A percentile compares a stretch with the other conserved stretches of the same genome.
Evolutionary conservation across 2,797 vertebrate genomes (phyloP).

Genomic region (Esox masquinongy): DNA sequence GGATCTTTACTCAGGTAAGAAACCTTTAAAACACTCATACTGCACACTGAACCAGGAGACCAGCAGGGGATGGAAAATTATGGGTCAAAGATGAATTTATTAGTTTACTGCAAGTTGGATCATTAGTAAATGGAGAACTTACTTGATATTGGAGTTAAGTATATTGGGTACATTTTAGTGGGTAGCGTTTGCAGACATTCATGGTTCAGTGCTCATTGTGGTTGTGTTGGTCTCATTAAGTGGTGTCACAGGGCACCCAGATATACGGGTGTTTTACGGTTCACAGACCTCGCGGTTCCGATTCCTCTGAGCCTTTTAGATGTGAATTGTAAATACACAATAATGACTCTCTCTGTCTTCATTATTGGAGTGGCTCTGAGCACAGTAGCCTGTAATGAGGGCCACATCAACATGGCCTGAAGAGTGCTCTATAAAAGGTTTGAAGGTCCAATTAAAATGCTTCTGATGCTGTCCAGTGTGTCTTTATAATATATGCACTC

Average conservation of each 20-base stretch:
- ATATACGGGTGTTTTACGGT: not conserved
- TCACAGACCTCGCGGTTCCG: conserved; percentile 23
- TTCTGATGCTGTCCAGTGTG: not conserved
- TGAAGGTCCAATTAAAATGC: not conserved
- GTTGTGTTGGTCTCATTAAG: conserved; percentile 15
- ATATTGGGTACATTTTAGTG: not conserved
- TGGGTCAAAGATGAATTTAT: not conserved
- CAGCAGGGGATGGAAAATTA: not conserved
- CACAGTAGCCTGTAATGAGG: conserved; percentile 33
- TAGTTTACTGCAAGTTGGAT: not conserved
- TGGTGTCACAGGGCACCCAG: conserved; percentile 5
- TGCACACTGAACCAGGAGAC: not conserved
- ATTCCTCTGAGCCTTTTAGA: conserved; percentile 37
- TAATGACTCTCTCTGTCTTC: conserved; percentile 40
- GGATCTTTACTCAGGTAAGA: conserved; percentile 95
- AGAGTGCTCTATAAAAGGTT: conserved; percentile 22
- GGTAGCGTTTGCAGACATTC: not conserved
- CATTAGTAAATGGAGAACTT: not conserved
- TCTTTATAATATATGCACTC: not conserved
- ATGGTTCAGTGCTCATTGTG: conserved; percentile 12
- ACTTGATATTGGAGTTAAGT: not conserved
- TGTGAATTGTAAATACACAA: conserved; percentile 35
- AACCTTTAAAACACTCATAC: not conserved
- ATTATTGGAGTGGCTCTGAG: conserved; percentile 27
- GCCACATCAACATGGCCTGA: conserved; percentile 25